phyloP scores from a whole-genome alignment of 2,888 invertebrate genomes.

The Phlogophora meticulosa region DNA sequence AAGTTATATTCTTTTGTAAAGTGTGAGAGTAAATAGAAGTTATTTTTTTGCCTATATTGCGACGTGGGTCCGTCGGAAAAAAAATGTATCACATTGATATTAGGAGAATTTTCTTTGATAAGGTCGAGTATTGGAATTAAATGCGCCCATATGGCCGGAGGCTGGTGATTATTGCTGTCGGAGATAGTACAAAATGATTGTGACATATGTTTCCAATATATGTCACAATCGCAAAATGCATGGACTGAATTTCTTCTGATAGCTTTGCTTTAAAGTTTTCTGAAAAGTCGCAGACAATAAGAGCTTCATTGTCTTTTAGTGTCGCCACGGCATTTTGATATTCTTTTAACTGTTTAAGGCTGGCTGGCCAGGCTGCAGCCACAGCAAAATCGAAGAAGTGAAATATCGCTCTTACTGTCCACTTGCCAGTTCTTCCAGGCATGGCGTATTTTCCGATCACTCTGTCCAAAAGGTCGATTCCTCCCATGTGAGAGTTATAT shows the following conservation, averaged over 20 bases:
- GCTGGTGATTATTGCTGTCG: conserved; percentile 8
- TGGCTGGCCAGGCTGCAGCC: neutral
- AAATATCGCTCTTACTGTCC: conserved; percentile 1
- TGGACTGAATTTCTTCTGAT: conserved; percentile 5
- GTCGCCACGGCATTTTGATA: conserved; percentile 4
- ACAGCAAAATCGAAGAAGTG: conserved; percentile 9
- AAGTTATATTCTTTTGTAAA: too few species aligned
- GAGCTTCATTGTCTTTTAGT: conserved; percentile 1
- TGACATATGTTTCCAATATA: conserved; percentile 3
- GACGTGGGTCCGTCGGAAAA: too few species aligned
- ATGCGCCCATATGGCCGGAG: conserved; percentile 4
- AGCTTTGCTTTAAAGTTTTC: conserved; percentile 4
- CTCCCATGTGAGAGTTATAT: neutral
- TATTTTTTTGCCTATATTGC: too few species aligned
- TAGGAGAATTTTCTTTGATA: conserved; percentile 7
- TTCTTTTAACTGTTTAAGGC: conserved; percentile 1
- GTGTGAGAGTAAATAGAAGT: too few species aligned
- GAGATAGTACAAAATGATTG: conserved; percentile 3
- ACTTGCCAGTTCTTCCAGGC: conserved; percentile 9
- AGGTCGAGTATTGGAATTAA: conserved; percentile 1
- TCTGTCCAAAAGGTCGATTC: neutral
- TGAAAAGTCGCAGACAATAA: conserved; percentile 9
- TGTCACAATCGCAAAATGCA: conserved; percentile 2
- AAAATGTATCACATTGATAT: conserved; percentile 10
- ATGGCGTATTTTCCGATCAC: conserved; percentile 4